Evolutionary conservation across 2,113 vertebrate species (phyloP).

Genomic region (Crypturellus undulatus): DNA sequence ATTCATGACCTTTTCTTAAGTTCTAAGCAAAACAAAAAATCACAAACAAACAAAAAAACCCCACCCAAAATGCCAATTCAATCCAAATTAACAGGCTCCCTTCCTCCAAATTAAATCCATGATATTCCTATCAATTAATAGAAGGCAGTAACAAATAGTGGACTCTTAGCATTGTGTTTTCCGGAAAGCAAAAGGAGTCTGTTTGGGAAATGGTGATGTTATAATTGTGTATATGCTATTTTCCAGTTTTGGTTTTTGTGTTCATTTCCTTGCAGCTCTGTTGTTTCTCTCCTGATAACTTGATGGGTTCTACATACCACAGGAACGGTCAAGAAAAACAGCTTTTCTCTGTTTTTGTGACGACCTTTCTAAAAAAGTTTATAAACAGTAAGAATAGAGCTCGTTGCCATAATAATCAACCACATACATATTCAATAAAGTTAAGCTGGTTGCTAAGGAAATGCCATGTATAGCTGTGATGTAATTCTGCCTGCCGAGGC

Average conservation of each 20-base stretch:
- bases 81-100: neutral
- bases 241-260: neutral
- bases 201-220: neutral
- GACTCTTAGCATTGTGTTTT: neutral
- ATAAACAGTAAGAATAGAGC: neutral
- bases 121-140: neutral
- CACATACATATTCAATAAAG: slow-evolving; percentile 19
- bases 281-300: neutral
- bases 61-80: neutral
- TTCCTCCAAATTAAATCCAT: neutral
- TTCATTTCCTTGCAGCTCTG: neutral
- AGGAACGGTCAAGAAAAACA: neutral
- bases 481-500: neutral
- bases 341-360: neutral
- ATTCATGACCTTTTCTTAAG: neutral
- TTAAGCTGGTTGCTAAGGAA: slow-evolving; percentile 62
- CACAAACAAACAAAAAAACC: neutral
- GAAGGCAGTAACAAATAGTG: neutral
- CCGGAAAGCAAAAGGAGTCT: neutral
- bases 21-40: neutral
- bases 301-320: neutral
- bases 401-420: slow-evolving; percentile 53
- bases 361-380: slow-evolving; percentile 51
- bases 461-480: neutral
- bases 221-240: neutral